Conservation (phyloP, 2,797 vertebrate species). For the Girardinus metallicus region DNA sequence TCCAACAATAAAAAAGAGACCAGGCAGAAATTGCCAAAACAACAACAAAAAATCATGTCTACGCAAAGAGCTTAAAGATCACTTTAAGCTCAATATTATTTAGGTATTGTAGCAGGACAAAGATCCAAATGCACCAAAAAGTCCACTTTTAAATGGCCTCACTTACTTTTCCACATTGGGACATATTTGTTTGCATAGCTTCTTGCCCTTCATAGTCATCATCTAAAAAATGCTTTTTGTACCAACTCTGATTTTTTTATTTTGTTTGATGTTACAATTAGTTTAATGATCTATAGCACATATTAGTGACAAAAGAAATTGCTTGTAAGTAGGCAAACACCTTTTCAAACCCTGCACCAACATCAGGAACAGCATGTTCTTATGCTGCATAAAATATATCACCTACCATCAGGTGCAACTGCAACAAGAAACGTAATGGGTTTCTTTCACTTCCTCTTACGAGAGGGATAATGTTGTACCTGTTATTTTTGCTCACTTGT, state of each 20-base stretch:
- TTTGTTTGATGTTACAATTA: neutral
- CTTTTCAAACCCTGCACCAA: neutral
- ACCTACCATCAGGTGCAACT: neutral
- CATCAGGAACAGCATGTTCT: neutral
- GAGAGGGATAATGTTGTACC: neutral
- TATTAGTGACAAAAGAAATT: neutral
- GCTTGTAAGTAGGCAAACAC: neutral
- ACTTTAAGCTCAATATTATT: neutral
- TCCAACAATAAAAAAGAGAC: neutral
- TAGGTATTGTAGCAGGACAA: neutral
- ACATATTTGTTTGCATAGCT: neutral
- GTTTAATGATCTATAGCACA: neutral
- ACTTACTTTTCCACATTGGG: neutral
- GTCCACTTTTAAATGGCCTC: neutral
- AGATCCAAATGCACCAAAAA: neutral
- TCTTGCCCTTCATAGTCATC: neutral
- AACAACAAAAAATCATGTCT: neutral
- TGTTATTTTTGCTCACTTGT: conserved; percentile 1
- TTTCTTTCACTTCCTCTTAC: neutral
- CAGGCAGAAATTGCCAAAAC: neutral
- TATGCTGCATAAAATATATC: neutral
- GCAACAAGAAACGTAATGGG: neutral
- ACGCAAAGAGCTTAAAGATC: neutral
- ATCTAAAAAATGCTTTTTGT: neutral
- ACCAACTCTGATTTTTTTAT: neutral